Conservation (phyloP, 2,797 vertebrate genomes). For the Nasua narica region DNA sequence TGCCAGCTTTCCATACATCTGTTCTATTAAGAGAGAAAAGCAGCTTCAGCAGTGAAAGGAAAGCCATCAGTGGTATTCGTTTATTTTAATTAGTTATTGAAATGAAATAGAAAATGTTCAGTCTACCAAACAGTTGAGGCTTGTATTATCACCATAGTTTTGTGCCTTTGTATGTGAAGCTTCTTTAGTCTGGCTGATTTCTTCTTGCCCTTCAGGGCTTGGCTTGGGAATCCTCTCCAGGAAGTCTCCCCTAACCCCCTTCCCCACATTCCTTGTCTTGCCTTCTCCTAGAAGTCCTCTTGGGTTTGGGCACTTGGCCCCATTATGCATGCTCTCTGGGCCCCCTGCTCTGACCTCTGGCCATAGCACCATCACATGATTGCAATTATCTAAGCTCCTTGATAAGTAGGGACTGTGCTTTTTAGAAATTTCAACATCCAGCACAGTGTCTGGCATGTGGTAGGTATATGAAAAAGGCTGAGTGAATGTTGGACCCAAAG, state of each 20-base stretch:
- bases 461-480: neutral
- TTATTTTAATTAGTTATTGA: neutral
- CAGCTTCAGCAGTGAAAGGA: slow-evolving; percentile 1
- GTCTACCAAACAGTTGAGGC: neutral
- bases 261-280: neutral
- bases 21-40: slow-evolving; percentile 11
- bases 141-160: neutral
- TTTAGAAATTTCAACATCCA: neutral
- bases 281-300: neutral
- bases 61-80: neutral
- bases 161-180: neutral
- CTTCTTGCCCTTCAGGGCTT: neutral
- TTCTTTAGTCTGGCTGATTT: neutral
- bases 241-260: neutral
- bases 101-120: neutral
- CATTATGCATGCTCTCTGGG: neutral
- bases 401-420: neutral
- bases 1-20: neutral
- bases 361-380: neutral
- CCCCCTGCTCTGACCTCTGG: neutral
- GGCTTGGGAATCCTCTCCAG: neutral
- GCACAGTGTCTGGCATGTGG: neutral
- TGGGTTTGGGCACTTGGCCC: neutral
- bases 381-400: neutral
- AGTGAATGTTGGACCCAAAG: neutral